A percentile compares a stretch with the other conserved stretches of the same genome.
Conservation (phyloP, 1,140 invertebrate genomes). For the Ceratoteleas bidentatus region DNA sequence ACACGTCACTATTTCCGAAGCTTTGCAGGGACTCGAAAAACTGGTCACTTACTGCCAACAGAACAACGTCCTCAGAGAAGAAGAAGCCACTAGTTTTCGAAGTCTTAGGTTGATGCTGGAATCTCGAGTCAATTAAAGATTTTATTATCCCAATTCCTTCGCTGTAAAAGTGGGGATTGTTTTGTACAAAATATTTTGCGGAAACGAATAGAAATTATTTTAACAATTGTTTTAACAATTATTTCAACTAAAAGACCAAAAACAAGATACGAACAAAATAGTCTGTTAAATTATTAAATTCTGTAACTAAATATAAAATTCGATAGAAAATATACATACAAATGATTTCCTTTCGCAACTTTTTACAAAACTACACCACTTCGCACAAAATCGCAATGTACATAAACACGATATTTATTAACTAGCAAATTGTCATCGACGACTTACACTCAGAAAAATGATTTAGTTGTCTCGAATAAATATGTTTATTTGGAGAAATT, state of each 20-base stretch:
- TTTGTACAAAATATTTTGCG: neutral
- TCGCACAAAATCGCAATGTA: too few relatives aligned
- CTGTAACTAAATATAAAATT: too few relatives aligned
- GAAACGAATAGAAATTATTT: too few relatives aligned
- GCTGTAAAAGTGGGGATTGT: neutral
- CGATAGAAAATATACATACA: too few relatives aligned
- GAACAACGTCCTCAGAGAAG: neutral
- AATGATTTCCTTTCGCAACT: too few relatives aligned
- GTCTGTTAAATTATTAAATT: too few relatives aligned
- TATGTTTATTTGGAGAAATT: too few relatives aligned
- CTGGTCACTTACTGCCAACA: constrained; percentile 4
- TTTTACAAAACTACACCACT: neutral
- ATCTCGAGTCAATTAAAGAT: constrained; percentile 3
- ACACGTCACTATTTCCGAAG: neutral
- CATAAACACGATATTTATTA: neutral
- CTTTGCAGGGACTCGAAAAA: constrained; percentile 6
- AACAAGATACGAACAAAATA: neutral
- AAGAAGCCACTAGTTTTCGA: constrained; percentile 5
- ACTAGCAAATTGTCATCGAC: neutral
- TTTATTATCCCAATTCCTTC: neutral
- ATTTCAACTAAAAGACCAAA: neutral
- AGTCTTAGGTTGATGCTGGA: constrained; percentile 8
- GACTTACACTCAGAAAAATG: too few relatives aligned
- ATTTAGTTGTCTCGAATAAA: too few relatives aligned
- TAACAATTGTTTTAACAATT: too few relatives aligned